These are phyloP conservation scores for Polylopha cassiicola DNA, from an alignment of 2,888 invertebrate species.

Conservation along the genomic window DNA sequence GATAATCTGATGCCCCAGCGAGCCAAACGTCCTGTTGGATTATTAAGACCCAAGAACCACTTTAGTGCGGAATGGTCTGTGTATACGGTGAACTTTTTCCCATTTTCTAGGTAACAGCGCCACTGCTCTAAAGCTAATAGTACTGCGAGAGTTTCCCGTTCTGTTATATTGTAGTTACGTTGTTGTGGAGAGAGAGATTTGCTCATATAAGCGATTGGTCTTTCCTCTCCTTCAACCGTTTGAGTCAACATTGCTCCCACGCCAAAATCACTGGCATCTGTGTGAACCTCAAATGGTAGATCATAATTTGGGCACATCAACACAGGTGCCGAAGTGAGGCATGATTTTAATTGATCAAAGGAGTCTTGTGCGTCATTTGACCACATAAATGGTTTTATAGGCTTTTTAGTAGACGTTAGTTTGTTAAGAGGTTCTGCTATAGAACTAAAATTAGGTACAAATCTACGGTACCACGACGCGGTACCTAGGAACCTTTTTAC, in stretches of 20 bases:
- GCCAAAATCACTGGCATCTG: conserved; percentile 5
- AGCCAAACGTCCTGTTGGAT: too few relatives aligned
- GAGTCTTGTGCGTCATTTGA: conserved; percentile 7
- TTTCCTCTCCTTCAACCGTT: background rate
- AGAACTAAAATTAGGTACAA: conserved; percentile 14
- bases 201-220: background rate
- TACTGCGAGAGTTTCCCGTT: too few relatives aligned
- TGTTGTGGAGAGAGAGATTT: background rate
- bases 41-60: too few relatives aligned
- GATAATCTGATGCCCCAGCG: too few relatives aligned
- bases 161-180: too few relatives aligned
- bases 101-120: too few relatives aligned
- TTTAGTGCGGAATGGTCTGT: too few relatives aligned
- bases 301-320: conserved; percentile 11
- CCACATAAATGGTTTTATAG: conserved; percentile 14
- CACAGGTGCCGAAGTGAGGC: conserved; percentile 10
- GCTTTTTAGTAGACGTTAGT: too few relatives aligned
- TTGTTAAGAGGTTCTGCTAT: conserved; percentile 13
- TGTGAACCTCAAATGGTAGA: conserved; percentile 7
- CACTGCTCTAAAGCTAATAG: too few relatives aligned
- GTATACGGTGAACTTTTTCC: too few relatives aligned
- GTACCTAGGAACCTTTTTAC: conserved; percentile 15
- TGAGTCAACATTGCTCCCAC: conserved; percentile 4
- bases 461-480: conserved; percentile 15
- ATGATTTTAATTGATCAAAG: conserved; percentile 4